phyloP scores from a whole-genome alignment of 2,888 invertebrate species.

The Idaea biselata region DNA sequence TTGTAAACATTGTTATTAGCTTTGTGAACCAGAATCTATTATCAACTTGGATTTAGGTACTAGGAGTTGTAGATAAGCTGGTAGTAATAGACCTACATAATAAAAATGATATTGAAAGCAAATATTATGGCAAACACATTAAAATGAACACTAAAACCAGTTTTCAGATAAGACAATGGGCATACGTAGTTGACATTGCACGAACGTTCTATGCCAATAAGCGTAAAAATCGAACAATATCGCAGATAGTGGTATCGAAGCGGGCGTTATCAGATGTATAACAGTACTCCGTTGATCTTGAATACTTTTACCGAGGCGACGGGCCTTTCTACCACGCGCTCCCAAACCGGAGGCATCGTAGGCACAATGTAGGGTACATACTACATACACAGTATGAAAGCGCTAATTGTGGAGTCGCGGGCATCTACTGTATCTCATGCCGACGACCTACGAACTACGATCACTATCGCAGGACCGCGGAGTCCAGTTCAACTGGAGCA shows the following conservation, averaged over 20 bases:
- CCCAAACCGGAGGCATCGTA: constrained; percentile 46
- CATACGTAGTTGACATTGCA: constrained; percentile 44
- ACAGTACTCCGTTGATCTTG: constrained; percentile 49
- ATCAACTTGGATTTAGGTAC: not conserved
- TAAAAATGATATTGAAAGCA: constrained; percentile 13
- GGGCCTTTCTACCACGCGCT: constrained; percentile 62
- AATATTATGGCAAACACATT: constrained; percentile 5
- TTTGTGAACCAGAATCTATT: not conserved
- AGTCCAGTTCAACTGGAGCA: constrained; percentile 57
- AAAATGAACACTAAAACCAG: constrained; percentile 7
- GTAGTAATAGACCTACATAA: constrained; percentile 1
- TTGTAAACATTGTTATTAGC: not conserved
- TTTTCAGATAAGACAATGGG: constrained; percentile 64
- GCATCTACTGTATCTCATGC: constrained; percentile 42
- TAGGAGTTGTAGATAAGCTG: not conserved
- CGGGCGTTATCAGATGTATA: constrained; percentile 59
- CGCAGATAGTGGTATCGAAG: constrained; percentile 58
- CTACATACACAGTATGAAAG: constrained; percentile 35
- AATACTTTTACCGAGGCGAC: constrained; percentile 46
- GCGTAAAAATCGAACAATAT: constrained; percentile 52
- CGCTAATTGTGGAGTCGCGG: constrained; percentile 49
- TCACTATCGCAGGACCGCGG: constrained; percentile 52
- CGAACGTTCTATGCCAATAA: constrained; percentile 49
- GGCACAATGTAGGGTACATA: constrained; percentile 17
- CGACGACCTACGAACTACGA: constrained; percentile 71